A percentile compares a stretch with the other conserved stretches of the same genome.
phyloP scores from a whole-genome alignment of 1,140 invertebrate genomes.

The Leptinotarsa texana region DNA sequence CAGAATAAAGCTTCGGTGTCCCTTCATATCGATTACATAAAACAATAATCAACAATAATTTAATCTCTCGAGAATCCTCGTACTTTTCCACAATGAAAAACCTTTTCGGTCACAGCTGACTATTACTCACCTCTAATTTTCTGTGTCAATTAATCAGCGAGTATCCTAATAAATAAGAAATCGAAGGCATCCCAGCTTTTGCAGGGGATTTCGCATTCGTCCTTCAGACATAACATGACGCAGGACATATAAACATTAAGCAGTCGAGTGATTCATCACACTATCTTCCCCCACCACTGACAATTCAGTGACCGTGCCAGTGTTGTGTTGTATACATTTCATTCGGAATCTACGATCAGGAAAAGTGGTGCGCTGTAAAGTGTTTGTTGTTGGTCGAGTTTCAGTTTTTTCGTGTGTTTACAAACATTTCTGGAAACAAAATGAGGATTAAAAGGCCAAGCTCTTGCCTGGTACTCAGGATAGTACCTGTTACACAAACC shows the following conservation, averaged over 20 bases:
- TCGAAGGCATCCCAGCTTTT: conserved; percentile 4
- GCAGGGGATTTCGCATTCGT: conserved; percentile 24
- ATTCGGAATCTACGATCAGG: conserved; percentile 24
- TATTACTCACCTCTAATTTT: neutral
- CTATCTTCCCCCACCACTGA: conserved; percentile 29
- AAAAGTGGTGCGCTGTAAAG: conserved; percentile 6
- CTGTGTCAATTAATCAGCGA: neutral
- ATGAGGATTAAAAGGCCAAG: conserved; percentile 70
- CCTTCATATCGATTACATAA: too few relatives aligned
- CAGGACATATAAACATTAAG: conserved; percentile 45
- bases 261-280: conserved; percentile 42
- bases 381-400: conserved; percentile 4
- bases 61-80: neutral
- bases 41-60: too few relatives aligned
- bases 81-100: neutral
- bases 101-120: neutral
- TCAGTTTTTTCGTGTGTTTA: conserved; percentile 26
- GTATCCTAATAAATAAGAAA: conserved; percentile 12
- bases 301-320: conserved; percentile 39
- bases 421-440: conserved; percentile 52
- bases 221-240: conserved; percentile 44
- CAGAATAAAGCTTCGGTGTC: too few relatives aligned
- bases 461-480: conserved; percentile 65
- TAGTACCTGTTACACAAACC: conserved; percentile 58
- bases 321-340: conserved; percentile 32